phyloP scores from a whole-genome alignment of 2,113 vertebrate genomes.

The Mus pahari region DNA sequence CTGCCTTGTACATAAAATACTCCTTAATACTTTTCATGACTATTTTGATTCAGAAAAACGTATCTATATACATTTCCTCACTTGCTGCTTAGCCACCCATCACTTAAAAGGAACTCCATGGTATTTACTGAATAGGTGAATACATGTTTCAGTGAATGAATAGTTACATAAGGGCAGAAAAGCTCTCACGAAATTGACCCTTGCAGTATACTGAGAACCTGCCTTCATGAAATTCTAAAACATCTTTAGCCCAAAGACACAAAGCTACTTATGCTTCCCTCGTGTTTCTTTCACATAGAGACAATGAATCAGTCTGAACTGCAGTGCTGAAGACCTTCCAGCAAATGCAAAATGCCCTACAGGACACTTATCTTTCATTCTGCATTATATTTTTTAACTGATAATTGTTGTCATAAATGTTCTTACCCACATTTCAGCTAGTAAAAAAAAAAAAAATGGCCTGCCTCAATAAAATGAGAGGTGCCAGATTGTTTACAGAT shows the following conservation, averaged over 20 bases:
- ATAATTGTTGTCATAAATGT: conserved; percentile 68
- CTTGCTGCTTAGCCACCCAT: conserved; percentile 23
- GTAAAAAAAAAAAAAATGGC: conserved; percentile 63
- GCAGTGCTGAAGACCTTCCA: conserved; percentile 56
- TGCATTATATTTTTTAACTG: conserved; percentile 68
- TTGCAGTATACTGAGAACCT: conserved; percentile 61
- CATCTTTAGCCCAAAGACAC: conserved; percentile 63
- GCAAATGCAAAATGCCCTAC: conserved; percentile 65
- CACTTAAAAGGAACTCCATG: conserved; percentile 50
- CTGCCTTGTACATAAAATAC: not conserved
- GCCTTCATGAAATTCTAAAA: conserved; percentile 70
- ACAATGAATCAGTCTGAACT: conserved; percentile 60
- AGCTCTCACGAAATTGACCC: conserved; percentile 70
- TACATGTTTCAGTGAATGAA: conserved; percentile 60
- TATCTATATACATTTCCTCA: not conserved
- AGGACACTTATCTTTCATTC: conserved; percentile 72
- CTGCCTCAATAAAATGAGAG: conserved; percentile 77
- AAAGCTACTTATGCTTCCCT: conserved; percentile 22
- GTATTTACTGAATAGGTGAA: conserved; percentile 58
- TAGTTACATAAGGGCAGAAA: not conserved
- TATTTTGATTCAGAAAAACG: not conserved
- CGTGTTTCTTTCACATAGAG: conserved; percentile 43
- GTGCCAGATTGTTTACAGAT: conserved; percentile 83
- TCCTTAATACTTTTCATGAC: conserved; percentile 34
- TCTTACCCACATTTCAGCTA: conserved; percentile 58